Evolutionary conservation across 2,888 invertebrate species (phyloP).

Genomic region (Mellilla xanthometata): DNA sequence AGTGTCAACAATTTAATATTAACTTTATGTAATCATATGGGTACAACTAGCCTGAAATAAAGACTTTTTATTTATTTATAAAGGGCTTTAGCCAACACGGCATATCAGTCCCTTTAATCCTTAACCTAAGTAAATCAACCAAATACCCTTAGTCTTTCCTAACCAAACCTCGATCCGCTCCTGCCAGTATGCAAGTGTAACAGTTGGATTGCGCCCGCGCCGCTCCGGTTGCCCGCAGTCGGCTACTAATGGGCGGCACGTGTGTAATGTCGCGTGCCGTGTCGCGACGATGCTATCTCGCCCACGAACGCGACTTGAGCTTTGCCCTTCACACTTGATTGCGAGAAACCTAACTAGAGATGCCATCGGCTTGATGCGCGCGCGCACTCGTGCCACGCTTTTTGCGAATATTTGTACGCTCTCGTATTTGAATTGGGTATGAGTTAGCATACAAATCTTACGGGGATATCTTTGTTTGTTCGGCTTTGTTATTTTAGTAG

Average conservation of each 20-base stretch:
- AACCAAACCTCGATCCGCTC: too few species aligned
- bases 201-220: conserved; percentile 36
- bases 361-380: conserved; percentile 68
- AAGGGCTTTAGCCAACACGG: too few species aligned
- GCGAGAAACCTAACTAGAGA: conserved; percentile 59
- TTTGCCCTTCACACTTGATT: conserved; percentile 80
- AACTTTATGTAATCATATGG: too few species aligned
- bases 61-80: too few species aligned
- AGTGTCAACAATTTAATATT: too few species aligned
- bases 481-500: not conserved
- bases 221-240: not conserved
- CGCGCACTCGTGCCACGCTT: conserved; percentile 33
- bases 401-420: conserved; percentile 29
- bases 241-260: conserved; percentile 58
- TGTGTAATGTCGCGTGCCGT: conserved; percentile 72
- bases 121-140: too few species aligned
- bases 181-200: conserved; percentile 24
- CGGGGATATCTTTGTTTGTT: not conserved
- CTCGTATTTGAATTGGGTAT: conserved; percentile 19
- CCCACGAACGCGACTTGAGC: conserved; percentile 72
- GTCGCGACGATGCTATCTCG: conserved; percentile 65
- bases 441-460: conserved; percentile 3
- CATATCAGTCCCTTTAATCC: too few species aligned
- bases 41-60: too few species aligned
- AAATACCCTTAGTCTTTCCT: too few species aligned